Evolutionary conservation across 2,797 vertebrate genomes (phyloP).

Genomic region (Halcyon leucocephala): DNA sequence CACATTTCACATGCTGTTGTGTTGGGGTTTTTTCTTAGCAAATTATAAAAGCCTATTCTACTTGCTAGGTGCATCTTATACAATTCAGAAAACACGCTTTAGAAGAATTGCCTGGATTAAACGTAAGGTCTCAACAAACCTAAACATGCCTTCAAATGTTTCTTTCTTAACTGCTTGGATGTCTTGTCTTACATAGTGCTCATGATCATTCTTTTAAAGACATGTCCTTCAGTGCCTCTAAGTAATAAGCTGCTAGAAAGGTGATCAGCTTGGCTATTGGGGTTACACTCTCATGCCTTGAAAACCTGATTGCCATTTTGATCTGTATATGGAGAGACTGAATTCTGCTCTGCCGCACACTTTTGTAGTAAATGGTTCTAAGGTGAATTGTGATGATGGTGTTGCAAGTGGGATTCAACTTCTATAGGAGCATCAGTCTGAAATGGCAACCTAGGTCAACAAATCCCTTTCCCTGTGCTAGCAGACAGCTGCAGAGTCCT

Average conservation of each 20-base stretch:
- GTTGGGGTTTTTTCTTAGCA: background rate
- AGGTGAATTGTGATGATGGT: background rate
- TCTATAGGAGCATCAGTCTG: background rate
- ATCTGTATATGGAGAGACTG: background rate
- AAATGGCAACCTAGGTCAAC: background rate
- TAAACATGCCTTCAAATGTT: background rate
- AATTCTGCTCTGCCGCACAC: background rate
- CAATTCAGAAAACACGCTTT: background rate
- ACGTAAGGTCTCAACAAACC: background rate
- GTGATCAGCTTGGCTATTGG: conserved; percentile 12
- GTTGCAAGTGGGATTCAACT: background rate
- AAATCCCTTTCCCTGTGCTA: background rate
- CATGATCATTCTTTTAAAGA: conserved; percentile 12
- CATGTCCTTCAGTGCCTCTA: background rate
- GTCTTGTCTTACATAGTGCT: background rate
- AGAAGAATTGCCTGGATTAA: background rate
- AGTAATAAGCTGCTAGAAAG: conserved; percentile 37
- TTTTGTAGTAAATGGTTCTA: background rate
- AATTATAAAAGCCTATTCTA: background rate
- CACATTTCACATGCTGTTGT: background rate
- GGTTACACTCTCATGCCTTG: background rate
- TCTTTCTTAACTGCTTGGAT: conserved; percentile 20
- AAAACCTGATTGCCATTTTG: background rate
- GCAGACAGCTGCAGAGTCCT: background rate
- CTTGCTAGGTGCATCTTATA: background rate